Percentiles rank a stretch among this genome's conserved stretches.
Evolutionary conservation across 2,888 invertebrate species (phyloP).

Genomic region (Rhodophaea formosa): DNA sequence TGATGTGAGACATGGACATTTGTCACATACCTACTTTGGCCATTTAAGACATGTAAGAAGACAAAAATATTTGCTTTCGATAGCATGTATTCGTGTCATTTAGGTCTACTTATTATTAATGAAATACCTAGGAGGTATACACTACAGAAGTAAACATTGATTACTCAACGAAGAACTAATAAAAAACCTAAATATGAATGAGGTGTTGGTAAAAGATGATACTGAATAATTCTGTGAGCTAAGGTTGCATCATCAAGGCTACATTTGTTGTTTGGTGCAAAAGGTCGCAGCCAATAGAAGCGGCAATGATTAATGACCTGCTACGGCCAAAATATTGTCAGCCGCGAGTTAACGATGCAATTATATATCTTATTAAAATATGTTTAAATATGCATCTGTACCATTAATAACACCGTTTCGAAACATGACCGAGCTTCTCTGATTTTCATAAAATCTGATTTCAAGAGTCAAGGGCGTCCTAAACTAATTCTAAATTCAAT

Average conservation of each 20-base stretch:
- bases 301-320: constrained; percentile 29
- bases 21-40: no score
- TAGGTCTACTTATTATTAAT: no score
- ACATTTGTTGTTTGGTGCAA: constrained; percentile 25
- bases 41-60: no score
- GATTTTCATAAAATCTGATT: neutral
- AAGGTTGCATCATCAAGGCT: constrained; percentile 33
- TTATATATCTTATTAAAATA: neutral
- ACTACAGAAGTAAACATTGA: no score
- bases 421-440: neutral
- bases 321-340: neutral
- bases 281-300: constrained; percentile 36
- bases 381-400: constrained; percentile 5
- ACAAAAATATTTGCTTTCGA: no score
- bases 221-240: neutral
- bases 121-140: no score
- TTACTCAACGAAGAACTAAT: no score
- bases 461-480: neutral
- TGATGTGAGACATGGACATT: no score
- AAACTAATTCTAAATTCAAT: neutral
- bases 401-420: neutral
- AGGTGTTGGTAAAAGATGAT: neutral
- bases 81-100: no score
- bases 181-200: neutral
- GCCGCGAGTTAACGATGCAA: neutral